Base-by-base conservation (phyloP, 2,888 invertebrate genomes). In the Drosophila neutralis region DNA sequence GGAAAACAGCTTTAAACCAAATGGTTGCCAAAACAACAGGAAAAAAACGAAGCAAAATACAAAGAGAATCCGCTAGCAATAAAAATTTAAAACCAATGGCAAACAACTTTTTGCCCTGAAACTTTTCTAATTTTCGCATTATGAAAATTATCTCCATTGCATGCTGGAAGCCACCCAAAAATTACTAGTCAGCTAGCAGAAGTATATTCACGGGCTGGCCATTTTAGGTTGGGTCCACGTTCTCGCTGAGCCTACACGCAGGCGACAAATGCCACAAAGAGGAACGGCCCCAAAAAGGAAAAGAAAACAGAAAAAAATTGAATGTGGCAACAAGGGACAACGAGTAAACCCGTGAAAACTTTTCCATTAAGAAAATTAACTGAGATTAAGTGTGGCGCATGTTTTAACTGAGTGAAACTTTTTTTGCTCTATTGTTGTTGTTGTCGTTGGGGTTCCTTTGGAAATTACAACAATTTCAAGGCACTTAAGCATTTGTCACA, bases 331-430 rank as follows among this genome's bases (percentile, higher is more conserved):
- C 52, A 66, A 69, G 73, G 27, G 31, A 52, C 38, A 49, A 38
- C 51, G 42, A 69, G 60, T 54, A 78, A 69, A 61, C 38, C 83
- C 78, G 84, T 80, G 82, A 83, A 91, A 91, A 91, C 83, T 91
- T 91, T 90, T 91, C 90, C 91, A 91, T 91, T 91, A 91, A 80
- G 87, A 83, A 91, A 91, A 91, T 91, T 91, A 91, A 89, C 91
- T 91, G 91, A 89, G 89, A 91, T 91, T 91, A 91, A 91, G 91
- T 89, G 76, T 85, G 75, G 82, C 66, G 74, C 77, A 79, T 80
- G 76, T 82, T 76, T 80, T 65, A 72, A 65, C 82, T 57, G 73
- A 68, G 65, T 69, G 67, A 83, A 88, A 72, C 63, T 82, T 76
- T 35, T 65, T 64, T 61, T 45, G 49, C 48, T 53, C 58, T 54